Conservation (phyloP, 2,797 vertebrate species). For the Malurus leucopterus region DNA sequence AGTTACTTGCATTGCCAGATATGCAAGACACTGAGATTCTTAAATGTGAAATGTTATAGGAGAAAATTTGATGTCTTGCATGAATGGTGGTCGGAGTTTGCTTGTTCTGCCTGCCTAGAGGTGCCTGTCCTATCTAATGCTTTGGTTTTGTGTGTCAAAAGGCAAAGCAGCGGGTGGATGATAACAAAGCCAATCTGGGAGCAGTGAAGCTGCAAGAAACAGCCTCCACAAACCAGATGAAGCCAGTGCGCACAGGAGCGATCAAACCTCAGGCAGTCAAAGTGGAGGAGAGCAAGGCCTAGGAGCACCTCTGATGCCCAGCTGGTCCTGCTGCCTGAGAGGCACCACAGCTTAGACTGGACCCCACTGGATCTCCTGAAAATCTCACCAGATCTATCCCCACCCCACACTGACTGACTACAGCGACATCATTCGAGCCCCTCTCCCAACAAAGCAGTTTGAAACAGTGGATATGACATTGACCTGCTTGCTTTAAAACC, state of each 20-base stretch:
- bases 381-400: constrained; percentile 4
- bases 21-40: not conserved
- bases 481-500: constrained; percentile 72
- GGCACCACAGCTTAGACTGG: constrained; percentile 22
- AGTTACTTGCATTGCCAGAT: not conserved
- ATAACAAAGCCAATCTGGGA: constrained; percentile 78
- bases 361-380: constrained; percentile 13
- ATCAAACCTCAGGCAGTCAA: constrained; percentile 91
- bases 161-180: constrained; percentile 86
- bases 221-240: constrained; percentile 76
- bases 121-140: not conserved
- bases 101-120: not conserved
- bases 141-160: constrained; percentile 51
- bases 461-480: constrained; percentile 61
- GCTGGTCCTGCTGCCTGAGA: constrained; percentile 20
- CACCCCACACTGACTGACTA: constrained; percentile 22
- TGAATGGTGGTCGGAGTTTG: not conserved
- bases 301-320: constrained; percentile 27
- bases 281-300: constrained; percentile 92
- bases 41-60: not conserved
- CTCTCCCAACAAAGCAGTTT: constrained; percentile 51
- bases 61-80: not conserved
- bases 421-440: constrained; percentile 8
- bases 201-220: constrained; percentile 86
- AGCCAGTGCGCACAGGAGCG: constrained; percentile 86